A percentile compares a stretch with the other conserved stretches of the same genome.
Conservation (phyloP, 2,113 vertebrate genomes). For the Ophthalmolycus amberensis region DNA sequence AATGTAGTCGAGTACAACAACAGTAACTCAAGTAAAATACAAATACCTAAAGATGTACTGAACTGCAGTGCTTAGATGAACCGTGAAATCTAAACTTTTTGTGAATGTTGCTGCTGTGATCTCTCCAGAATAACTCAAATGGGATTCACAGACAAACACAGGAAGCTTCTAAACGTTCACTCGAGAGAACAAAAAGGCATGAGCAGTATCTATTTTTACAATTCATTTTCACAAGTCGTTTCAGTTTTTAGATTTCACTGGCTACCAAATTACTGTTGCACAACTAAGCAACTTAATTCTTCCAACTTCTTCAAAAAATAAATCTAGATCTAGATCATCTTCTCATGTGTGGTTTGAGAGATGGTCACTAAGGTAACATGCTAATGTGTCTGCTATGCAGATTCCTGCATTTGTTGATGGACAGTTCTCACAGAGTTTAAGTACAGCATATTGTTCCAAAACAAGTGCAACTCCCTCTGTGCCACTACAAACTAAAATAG, state of each 20-base stretch:
- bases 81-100: neutral
- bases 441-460: constrained; percentile 16
- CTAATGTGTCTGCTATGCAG: neutral
- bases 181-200: neutral
- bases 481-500: constrained; percentile 20
- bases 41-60: neutral
- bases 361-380: neutral
- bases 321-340: neutral
- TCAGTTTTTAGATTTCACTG: neutral
- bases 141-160: no score
- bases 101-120: no score
- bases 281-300: neutral
- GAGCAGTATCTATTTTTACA: neutral
- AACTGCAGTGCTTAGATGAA: neutral
- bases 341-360: neutral
- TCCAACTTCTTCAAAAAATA: neutral
- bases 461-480: neutral
- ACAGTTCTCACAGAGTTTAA: constrained; percentile 9
- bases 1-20: neutral
- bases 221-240: neutral
- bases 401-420: constrained; percentile 7
- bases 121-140: neutral
- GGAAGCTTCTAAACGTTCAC: neutral
- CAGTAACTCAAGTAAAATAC: neutral
- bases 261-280: neutral